Conservation (phyloP, 2,113 vertebrate species). For the Zosterops hypoxanthus region DNA sequence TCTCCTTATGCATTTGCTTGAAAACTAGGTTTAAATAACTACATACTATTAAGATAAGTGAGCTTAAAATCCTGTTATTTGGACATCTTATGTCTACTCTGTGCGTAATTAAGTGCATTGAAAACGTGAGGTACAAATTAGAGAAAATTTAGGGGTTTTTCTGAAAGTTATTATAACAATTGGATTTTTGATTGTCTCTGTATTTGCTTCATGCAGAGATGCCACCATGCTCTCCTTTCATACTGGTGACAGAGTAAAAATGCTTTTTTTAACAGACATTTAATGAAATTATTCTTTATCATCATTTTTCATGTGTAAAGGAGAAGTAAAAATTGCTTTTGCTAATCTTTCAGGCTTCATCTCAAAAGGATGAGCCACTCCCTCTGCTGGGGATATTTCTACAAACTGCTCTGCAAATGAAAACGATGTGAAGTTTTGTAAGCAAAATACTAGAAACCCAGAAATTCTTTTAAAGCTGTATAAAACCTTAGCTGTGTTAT, state of each 20-base stretch:
- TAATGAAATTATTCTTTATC: neutral
- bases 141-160: neutral
- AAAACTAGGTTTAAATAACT: neutral
- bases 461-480: neutral
- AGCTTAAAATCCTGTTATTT: neutral
- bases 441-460: neutral
- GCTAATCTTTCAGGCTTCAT: neutral
- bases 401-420: neutral
- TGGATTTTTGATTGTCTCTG: neutral
- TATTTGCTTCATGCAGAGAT: neutral
- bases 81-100: neutral
- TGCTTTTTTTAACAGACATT: neutral
- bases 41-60: neutral
- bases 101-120: neutral
- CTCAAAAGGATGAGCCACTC: slow-evolving; percentile 27
- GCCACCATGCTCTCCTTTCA: neutral
- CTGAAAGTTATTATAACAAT: neutral
- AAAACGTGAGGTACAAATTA: neutral
- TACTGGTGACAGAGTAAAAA: neutral
- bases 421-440: neutral
- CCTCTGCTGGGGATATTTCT: slow-evolving; percentile 63
- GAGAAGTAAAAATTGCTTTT: neutral
- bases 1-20: neutral
- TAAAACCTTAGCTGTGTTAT: neutral
- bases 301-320: neutral